Conservation (phyloP, 2,888 invertebrate genomes). For the Actias luna region DNA sequence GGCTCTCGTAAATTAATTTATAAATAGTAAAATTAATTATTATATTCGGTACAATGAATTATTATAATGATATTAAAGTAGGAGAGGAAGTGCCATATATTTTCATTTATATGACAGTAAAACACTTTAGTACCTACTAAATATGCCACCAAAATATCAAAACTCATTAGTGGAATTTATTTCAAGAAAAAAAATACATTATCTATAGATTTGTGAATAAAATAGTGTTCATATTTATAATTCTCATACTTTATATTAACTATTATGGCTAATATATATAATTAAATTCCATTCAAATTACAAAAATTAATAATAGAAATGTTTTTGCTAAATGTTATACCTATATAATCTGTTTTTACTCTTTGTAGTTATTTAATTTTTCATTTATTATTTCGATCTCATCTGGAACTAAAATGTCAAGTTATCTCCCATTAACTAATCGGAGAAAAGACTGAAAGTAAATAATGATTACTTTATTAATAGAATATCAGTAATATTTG, state of each 20-base stretch:
- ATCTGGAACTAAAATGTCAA: background rate
- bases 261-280: background rate
- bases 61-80: conserved; percentile 13
- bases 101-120: conserved; percentile 17
- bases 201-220: no score
- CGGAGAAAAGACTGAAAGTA: background rate
- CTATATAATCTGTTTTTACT: background rate
- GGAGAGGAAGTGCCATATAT: conserved; percentile 39
- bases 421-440: background rate
- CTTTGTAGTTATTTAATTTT: background rate
- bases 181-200: background rate
- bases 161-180: background rate
- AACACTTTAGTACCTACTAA: background rate
- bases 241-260: background rate
- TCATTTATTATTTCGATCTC: background rate
- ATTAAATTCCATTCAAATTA: background rate
- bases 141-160: background rate
- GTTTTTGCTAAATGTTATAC: background rate
- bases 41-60: background rate
- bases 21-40: background rate
- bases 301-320: no score
- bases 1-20: background rate
- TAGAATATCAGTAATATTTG: no score
- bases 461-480: background rate
- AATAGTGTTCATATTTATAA: no score